Percentiles rank a stretch among this genome's conserved stretches.
phyloP scores from a whole-genome alignment of 2,888 invertebrate genomes.

The Tubulanus polymorphus region DNA sequence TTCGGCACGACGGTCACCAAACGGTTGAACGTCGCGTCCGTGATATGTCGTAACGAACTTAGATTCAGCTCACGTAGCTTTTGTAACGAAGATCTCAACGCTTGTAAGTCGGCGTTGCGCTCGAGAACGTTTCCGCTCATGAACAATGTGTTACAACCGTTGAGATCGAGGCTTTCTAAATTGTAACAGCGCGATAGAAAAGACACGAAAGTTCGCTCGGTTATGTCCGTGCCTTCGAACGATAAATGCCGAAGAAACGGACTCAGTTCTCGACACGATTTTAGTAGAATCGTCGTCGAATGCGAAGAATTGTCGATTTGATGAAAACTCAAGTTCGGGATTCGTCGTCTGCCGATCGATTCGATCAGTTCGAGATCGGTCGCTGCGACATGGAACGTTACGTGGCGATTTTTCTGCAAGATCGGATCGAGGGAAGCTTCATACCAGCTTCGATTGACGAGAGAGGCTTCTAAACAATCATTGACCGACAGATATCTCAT shows the following conservation, averaged over 20 bases:
- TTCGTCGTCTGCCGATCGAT: conserved; percentile 23
- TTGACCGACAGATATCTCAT: conserved; percentile 55
- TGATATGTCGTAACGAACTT: conserved; percentile 67
- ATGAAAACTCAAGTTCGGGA: conserved; percentile 36
- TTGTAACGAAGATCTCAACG: conserved; percentile 23
- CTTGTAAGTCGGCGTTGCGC: conserved; percentile 57
- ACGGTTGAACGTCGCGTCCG: conserved; percentile 70
- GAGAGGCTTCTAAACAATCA: conserved; percentile 65
- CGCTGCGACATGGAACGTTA: conserved; percentile 46
- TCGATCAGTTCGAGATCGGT: conserved; percentile 17
- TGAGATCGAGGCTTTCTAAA: conserved; percentile 61
- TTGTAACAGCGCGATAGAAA: conserved; percentile 48
- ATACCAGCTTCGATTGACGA: conserved; percentile 66
- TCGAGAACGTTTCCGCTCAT: conserved; percentile 70
- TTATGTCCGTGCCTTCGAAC: conserved; percentile 41
- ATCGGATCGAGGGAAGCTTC: conserved; percentile 64
- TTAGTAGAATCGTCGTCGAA: conserved; percentile 27
- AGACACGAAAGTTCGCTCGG: conserved; percentile 37
- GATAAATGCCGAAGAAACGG: conserved; percentile 34
- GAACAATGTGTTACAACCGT: conserved; percentile 67
- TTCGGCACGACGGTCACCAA: conserved; percentile 62
- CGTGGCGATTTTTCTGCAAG: conserved; percentile 59
- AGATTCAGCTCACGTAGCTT: conserved; percentile 62
- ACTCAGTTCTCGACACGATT: conserved; percentile 32
- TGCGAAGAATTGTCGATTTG: conserved; percentile 34